These are phyloP conservation scores for Brachionus manjavacas DNA, from an alignment of 1,140 invertebrate genomes.

Conservation along the genomic window DNA sequence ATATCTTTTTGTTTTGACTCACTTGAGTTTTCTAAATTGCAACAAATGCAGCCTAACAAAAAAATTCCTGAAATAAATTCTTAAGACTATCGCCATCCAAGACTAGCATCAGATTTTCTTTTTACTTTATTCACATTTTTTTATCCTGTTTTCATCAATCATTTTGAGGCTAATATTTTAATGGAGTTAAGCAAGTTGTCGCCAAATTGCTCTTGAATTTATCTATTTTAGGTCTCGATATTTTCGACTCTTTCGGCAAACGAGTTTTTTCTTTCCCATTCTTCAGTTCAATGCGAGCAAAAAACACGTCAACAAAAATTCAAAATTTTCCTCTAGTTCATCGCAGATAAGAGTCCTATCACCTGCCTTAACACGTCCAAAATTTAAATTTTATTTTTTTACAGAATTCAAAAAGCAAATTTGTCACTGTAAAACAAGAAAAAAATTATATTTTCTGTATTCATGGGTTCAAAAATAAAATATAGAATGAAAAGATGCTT, in stretches of 20 bases:
- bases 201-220: neutral
- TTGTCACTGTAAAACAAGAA: no score
- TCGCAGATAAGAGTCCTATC: neutral
- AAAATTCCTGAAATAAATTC: no score
- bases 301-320: neutral
- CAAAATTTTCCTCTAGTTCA: neutral
- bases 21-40: neutral
- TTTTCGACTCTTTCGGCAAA: neutral
- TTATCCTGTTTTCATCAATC: neutral
- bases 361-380: neutral
- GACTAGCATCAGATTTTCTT: neutral
- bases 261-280: neutral
- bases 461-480: neutral
- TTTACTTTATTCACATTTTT: neutral
- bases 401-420: neutral
- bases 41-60: neutral
- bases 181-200: neutral
- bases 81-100: neutral
- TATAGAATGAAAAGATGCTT: neutral
- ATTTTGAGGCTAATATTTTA: neutral
- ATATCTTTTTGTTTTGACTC: slow-evolving; percentile 3
- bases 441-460: no score
- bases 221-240: neutral
- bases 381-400: neutral
- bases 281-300: neutral